Conservation (phyloP, 1,140 invertebrate species). For the Drosophila azteca region DNA sequence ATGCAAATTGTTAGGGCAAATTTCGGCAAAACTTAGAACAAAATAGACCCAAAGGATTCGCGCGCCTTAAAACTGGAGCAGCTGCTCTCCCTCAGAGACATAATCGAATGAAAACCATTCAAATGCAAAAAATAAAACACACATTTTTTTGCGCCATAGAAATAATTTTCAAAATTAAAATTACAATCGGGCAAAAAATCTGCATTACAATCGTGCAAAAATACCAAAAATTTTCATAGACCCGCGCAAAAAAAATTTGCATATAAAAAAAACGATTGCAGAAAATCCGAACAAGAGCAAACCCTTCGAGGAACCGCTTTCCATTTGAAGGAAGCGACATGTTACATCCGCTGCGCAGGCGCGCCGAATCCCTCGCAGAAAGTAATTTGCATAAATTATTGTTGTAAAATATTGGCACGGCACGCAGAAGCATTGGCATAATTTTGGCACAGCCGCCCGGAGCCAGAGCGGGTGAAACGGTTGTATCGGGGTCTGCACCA, state of each 20-base stretch:
- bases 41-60: conserved; percentile 32
- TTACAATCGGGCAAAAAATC: conserved; percentile 79
- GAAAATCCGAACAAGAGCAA: conserved; percentile 58
- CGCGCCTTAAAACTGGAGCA: conserved; percentile 48
- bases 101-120: conserved; percentile 68
- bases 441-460: conserved; percentile 60
- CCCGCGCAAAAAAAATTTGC: conserved; percentile 60
- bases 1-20: conserved; percentile 50
- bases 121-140: conserved; percentile 71
- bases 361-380: conserved; percentile 38
- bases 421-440: conserved; percentile 65
- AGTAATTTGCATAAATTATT: conserved; percentile 80
- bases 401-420: conserved; percentile 75
- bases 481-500: conserved; percentile 31
- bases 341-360: conserved; percentile 69
- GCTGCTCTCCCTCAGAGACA: conserved; percentile 42
- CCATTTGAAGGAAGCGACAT: conserved; percentile 42
- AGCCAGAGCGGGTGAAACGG: conserved; percentile 31
- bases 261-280: conserved; percentile 67
- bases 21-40: conserved; percentile 17
- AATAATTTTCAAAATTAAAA: conserved; percentile 63
- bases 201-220: conserved; percentile 77
- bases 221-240: conserved; percentile 58
- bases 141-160: conserved; percentile 53
- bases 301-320: conserved; percentile 44